Evolutionary conservation across 2,888 invertebrate species (phyloP), one percentile per base, ranked within the genome.

Genomic region (Athripsodes cinereus): DNA sequence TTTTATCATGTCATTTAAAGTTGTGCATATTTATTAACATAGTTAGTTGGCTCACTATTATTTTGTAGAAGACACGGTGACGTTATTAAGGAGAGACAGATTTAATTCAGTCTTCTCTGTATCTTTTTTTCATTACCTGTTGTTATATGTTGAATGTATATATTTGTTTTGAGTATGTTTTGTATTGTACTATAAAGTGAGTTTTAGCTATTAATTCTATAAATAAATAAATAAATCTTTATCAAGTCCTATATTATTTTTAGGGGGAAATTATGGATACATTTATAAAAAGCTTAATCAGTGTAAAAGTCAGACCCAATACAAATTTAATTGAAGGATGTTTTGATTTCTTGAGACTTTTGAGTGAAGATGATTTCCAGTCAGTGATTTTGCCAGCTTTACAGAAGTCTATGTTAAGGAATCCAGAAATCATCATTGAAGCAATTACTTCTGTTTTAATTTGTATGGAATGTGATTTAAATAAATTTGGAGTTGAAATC

Each of bases 401-500:
- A 55, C 92, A 94, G 71, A 94, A 95, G 71, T 87, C 93, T 19
- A 88, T 97, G 85, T 77, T 98, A 22, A 78, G 98, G 53, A 96
- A 92, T 74, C 96, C 98, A 0, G 98, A 98, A 79, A 85, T 93
- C 54, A 88, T 92, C 62, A 80, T 96, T 19, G 84, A 89, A 70
- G 85, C 87, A 18, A 88, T 96, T 35, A 90, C 90, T 0, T 79
- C 86, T 51, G 85, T 95, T 60, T 73, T 96, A 21, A 79, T 81
- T 6, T 85, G 85, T 54, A 69, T 94, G 5, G 79, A 83, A 55
- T 72, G 93, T 2, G 88, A 92, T 69, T 78, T 96, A 22, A 92
- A 92, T 68, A 82, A 83, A 52, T 86, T 88, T 71, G 87, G 88
- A 5, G 72, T 81, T 44, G 90, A 90, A 65, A 81, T 96, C 52